Evolutionary conservation across 2,888 invertebrate genomes (phyloP).

Genomic region (Erannis defoliaria): DNA sequence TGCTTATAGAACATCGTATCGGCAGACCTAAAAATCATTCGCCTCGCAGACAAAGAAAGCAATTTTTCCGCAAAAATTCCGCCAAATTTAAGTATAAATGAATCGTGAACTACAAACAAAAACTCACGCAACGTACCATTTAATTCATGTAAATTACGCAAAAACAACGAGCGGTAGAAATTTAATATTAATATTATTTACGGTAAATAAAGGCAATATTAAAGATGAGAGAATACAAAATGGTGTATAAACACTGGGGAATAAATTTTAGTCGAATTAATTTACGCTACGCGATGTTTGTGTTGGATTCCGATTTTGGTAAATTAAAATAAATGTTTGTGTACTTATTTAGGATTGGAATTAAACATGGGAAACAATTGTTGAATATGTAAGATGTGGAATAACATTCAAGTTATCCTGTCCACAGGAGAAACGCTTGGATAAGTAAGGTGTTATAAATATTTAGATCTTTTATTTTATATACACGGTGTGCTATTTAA

Average conservation of each 20-base stretch:
- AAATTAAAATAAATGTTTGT: constrained; percentile 14
- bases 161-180: constrained; percentile 21
- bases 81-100: constrained; percentile 35
- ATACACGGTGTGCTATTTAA: too few relatives aligned
- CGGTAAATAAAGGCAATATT: constrained; percentile 28
- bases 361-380: background rate
- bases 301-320: constrained; percentile 18
- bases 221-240: constrained; percentile 31
- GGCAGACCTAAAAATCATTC: constrained; percentile 5
- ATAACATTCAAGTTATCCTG: background rate
- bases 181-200: constrained; percentile 32
- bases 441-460: background rate
- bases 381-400: background rate
- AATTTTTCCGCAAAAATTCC: constrained; percentile 33
- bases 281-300: constrained; percentile 16
- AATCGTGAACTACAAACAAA: constrained; percentile 31
- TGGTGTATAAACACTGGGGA: constrained; percentile 24
- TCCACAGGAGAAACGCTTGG: background rate
- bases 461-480: background rate
- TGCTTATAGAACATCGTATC: background rate
- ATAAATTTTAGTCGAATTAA: constrained; percentile 29
- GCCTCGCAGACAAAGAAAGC: constrained; percentile 37
- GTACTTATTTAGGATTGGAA: constrained; percentile 11
- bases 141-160: constrained; percentile 32
- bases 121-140: constrained; percentile 19